A percentile compares a stretch with the other conserved stretches of the same genome.
These are phyloP conservation scores for Apogon hyalosoma DNA, from an alignment of 2,797 vertebrate genomes.

Conservation along the genomic window DNA sequence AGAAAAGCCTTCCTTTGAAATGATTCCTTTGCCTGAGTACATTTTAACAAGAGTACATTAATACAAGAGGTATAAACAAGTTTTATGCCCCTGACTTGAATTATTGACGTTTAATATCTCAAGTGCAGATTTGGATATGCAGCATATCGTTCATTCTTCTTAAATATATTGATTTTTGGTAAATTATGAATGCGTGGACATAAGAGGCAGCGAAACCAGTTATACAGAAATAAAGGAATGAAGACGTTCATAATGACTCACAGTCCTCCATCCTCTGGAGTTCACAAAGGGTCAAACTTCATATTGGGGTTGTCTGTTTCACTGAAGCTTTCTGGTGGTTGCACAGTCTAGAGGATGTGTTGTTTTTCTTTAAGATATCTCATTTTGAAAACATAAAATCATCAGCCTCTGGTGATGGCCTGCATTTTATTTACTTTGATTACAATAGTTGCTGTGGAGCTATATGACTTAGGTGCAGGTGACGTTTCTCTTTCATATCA, in stretches of 20 bases:
- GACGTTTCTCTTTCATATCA: no score
- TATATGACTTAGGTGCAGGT: constrained; percentile 2
- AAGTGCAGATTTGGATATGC: background rate
- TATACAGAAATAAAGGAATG: constrained; percentile 21
- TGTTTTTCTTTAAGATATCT: background rate
- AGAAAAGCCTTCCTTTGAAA: no score
- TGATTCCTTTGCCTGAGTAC: no score
- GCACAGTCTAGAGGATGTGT: constrained; percentile 3
- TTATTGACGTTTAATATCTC: constrained; percentile 5
- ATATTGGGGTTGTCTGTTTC: constrained; percentile 13
- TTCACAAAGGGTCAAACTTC: constrained; percentile 7
- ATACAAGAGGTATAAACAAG: no score
- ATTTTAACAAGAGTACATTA: no score
- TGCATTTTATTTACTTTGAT: constrained; percentile 2
- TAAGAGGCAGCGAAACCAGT: background rate
- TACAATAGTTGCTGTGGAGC: background rate
- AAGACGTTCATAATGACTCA: constrained; percentile 21
- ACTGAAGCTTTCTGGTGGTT: constrained; percentile 10
- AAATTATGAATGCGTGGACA: constrained; percentile 7
- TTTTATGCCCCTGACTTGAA: background rate
- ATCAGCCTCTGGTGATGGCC: background rate
- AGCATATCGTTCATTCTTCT: background rate
- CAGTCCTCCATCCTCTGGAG: constrained; percentile 10
- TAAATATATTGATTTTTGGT: constrained; percentile 16
- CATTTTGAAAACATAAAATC: constrained; percentile 11